Evolutionary conservation across 2,113 vertebrate species (phyloP).

Genomic region (Nymphicus hollandicus): DNA sequence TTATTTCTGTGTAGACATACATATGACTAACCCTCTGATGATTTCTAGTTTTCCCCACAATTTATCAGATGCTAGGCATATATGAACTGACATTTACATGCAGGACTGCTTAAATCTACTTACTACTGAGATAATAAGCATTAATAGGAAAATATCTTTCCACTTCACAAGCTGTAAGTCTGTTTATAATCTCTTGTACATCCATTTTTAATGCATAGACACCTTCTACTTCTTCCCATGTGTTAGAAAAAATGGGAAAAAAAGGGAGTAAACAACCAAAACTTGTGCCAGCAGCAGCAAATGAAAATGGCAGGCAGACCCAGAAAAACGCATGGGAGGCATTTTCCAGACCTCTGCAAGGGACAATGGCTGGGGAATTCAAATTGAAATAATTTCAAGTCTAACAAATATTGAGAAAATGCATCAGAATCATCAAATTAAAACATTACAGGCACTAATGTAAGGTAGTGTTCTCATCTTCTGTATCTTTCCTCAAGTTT

Average conservation of each 20-base stretch:
- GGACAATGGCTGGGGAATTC: background rate
- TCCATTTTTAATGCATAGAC: background rate
- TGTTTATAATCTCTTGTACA: background rate
- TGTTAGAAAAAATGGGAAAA: background rate
- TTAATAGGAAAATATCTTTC: background rate
- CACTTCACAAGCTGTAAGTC: background rate
- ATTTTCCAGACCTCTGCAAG: background rate
- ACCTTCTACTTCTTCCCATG: background rate
- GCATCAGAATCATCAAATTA: background rate
- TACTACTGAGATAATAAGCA: background rate
- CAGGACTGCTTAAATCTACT: background rate
- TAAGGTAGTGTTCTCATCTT: accelerated
- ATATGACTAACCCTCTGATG: background rate
- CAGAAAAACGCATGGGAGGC: background rate
- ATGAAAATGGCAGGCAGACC: background rate
- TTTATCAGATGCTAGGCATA: background rate
- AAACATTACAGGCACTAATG: background rate
- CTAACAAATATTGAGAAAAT: background rate
- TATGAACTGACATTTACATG: background rate
- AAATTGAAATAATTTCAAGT: background rate
- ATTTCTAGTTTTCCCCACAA: background rate
- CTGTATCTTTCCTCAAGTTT: background rate
- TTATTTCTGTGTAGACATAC: background rate
- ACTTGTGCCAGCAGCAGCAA: background rate
- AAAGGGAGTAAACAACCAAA: background rate